Evolutionary conservation across 2,113 vertebrate species (phyloP).

Genomic region (Microtus oregoni): DNA sequence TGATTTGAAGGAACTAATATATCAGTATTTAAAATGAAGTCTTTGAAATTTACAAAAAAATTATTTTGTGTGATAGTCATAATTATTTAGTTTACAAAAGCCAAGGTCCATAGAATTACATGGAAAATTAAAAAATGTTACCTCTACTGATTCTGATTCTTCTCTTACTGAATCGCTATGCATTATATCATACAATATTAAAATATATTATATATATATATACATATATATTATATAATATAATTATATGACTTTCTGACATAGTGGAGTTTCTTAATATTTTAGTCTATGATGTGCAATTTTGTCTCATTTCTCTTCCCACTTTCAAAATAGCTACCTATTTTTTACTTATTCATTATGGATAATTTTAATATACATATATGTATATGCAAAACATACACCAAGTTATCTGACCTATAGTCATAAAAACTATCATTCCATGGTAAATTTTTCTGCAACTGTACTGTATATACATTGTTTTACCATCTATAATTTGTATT

Average conservation of each 20-base stretch:
- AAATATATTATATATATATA: not conserved
- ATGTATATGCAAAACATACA: not conserved
- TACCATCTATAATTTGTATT: not conserved
- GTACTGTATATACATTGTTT: not conserved
- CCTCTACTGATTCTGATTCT: not conserved
- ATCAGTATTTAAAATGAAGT: slow-evolving; percentile 48
- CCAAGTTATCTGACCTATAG: not conserved
- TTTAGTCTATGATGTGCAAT: not conserved
- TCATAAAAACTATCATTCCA: not conserved
- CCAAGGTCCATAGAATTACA: not conserved
- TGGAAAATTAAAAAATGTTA: not conserved
- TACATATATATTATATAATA: not conserved
- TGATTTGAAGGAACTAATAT: slow-evolving; percentile 10
- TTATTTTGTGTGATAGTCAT: not conserved
- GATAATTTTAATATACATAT: not conserved
- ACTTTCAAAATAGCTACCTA: not conserved
- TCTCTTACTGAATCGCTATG: not conserved
- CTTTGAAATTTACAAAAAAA: slow-evolving; percentile 41
- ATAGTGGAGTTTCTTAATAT: not conserved
- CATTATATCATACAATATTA: not conserved
- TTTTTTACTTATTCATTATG: slow-evolving; percentile 7
- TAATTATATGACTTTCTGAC: not conserved
- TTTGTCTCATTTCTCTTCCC: not conserved
- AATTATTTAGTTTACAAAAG: not conserved
- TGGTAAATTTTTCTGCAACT: not conserved